Evolutionary conservation across 2,113 vertebrate species (phyloP), one percentile per base, ranked within the genome.

Genomic region (Gymnocephalus cernua): DNA sequence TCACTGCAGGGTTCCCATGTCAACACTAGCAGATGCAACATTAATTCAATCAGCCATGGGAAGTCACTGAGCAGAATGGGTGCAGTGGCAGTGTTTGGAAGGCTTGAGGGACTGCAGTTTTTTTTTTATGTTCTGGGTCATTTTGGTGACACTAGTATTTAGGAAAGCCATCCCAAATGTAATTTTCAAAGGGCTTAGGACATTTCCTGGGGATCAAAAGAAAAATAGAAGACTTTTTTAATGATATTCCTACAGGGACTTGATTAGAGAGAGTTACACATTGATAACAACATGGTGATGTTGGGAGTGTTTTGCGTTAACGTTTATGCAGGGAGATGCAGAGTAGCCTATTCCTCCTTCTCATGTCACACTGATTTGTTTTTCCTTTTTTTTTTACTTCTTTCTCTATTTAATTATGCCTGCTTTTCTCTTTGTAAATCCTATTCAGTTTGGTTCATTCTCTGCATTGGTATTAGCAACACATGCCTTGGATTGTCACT

Each of bases 11-110:
- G 85, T 91, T 82, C 73, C 83, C 76, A 75, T 89, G 91, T 92
- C 90, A 89, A 89, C 90, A 89, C 91, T 58, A 90, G 87, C 91
- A 92, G 90, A 92, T 92, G 90, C 88, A 89, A 86, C 86, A 92
- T 89, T 87, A 92, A 91, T 93, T 92, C 87, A 92, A 86, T 93
- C 78, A 90, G 86, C 85, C 88, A 74, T 50, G 69, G 82, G 87
- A 89, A 90, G 88, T 78, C 86, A 87, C 84, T 6, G 61, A 88
- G 83, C 65, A 41, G 86, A 86, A 86, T 77, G 86, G 83, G 74
- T 84, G 83, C 85, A n/a, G 44, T 57, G 70, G 61, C 74, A 51
- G 13, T 5, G 67, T 82, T 25, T 27, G 29, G 32, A 51, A 77
- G 53, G 54, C 50, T 44, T 18, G 3, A 47, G 56, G 48, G 51